Conservation (phyloP, 2,888 invertebrate genomes). For the Unio delphinus region DNA sequence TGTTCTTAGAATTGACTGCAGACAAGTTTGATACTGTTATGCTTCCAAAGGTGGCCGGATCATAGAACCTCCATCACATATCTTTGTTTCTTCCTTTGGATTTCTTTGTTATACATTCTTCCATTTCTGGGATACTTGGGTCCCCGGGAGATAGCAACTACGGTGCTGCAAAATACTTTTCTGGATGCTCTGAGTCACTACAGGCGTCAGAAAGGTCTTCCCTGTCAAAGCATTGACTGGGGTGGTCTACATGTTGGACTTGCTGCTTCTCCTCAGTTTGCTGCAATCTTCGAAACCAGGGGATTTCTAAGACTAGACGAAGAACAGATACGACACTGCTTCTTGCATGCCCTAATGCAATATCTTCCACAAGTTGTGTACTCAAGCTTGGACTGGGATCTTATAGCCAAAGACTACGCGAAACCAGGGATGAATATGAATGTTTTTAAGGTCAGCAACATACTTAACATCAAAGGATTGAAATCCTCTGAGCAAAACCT, state of each 20-base stretch:
- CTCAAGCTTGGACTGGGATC: conserved; percentile 13
- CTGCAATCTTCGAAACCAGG: conserved; percentile 9
- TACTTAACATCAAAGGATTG: background rate
- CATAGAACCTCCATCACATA: conserved; percentile 49
- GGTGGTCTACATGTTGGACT: conserved; percentile 53
- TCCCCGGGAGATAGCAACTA: conserved; percentile 54
- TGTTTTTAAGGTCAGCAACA: background rate
- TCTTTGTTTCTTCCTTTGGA: conserved; percentile 37
- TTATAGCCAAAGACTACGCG: conserved; percentile 9
- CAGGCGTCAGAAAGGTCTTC: conserved; percentile 33
- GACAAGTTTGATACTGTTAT: conserved; percentile 32
- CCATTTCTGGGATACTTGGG: conserved; percentile 51
- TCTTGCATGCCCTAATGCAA: conserved; percentile 29
- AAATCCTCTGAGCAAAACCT: background rate
- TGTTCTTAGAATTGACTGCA: conserved; percentile 28
- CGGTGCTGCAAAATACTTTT: conserved; percentile 57
- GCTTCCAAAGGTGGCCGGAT: conserved; percentile 51
- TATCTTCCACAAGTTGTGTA: conserved; percentile 10
- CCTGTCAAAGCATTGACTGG: conserved; percentile 57
- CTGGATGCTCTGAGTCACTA: conserved; percentile 50
- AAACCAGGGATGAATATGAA: background rate
- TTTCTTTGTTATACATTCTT: conserved; percentile 56
- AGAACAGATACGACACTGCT: conserved; percentile 20
- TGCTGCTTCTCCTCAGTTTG: conserved; percentile 24
- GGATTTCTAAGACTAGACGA: conserved; percentile 14